Evolutionary conservation across 1,140 invertebrate species (phyloP).

Genomic region (Watersipora subatra): DNA sequence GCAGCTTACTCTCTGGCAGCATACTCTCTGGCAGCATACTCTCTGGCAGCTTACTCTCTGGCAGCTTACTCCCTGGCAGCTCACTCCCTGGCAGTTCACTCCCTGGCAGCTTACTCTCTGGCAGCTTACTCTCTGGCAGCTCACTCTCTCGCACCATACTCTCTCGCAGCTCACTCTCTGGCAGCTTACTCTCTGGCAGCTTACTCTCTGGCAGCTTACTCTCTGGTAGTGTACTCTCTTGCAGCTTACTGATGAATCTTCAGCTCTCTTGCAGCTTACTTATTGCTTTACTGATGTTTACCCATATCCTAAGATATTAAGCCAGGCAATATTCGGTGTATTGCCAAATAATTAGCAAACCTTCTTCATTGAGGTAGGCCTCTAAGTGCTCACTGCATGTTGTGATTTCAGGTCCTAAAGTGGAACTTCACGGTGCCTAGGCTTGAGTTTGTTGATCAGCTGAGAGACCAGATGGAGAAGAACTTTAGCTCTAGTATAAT

Average conservation of each 20-base stretch:
- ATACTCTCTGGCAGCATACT: neutral
- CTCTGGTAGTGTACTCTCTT: neutral
- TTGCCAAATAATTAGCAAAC: too few relatives aligned
- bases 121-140: neutral
- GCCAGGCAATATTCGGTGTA: too few relatives aligned
- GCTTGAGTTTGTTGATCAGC: constrained; percentile 79
- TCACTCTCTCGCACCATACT: neutral
- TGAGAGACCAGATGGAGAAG: constrained; percentile 77
- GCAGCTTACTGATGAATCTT: neutral
- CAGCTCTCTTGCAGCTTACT: neutral
- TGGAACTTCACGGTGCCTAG: constrained; percentile 91
- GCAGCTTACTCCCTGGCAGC: neutral
- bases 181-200: neutral
- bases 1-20: neutral
- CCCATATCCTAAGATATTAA: too few relatives aligned
- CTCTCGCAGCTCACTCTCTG: neutral
- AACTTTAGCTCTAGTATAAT: constrained; percentile 68
- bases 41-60: neutral
- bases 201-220: neutral
- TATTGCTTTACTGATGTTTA: too few relatives aligned
- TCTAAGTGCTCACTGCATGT: too few relatives aligned
- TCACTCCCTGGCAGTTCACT: neutral
- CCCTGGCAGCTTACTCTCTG: neutral
- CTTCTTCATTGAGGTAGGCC: too few relatives aligned
- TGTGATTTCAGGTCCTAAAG: constrained; percentile 51